phyloP scores from a whole-genome alignment of 2,113 vertebrate species.

The Philantomba maxwellii region DNA sequence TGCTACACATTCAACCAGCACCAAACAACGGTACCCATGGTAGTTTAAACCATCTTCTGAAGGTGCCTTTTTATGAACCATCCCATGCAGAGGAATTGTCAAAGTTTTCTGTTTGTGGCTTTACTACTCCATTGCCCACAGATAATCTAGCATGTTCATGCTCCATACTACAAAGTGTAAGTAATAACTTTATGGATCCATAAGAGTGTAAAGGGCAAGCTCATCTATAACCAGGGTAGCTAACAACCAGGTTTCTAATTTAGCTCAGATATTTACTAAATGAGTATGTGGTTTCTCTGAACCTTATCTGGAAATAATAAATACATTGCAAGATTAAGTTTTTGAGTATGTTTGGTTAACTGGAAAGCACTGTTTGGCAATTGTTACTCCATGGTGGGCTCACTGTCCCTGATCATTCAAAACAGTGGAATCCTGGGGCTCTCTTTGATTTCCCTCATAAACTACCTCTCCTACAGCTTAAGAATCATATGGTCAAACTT shows the following conservation, averaged over 20 bases:
- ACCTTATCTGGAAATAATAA: not conserved
- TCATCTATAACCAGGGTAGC: not conserved
- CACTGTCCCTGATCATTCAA: not conserved
- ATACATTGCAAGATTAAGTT: not conserved
- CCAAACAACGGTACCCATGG: conserved; percentile 96
- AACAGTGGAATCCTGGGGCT: not conserved
- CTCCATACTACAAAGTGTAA: not conserved
- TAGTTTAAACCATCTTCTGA: conserved; percentile 94
- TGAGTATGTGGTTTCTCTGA: not conserved
- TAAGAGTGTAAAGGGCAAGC: not conserved
- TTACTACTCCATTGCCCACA: not conserved
- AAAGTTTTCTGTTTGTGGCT: conserved; percentile 72
- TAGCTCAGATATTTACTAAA: not conserved
- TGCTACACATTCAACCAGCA: conserved; percentile 87
- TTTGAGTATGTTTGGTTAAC: not conserved
- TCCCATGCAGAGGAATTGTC: conserved; percentile 83
- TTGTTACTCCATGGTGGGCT: not conserved
- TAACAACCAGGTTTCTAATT: not conserved
- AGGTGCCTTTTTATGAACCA: conserved; percentile 80
- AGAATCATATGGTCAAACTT: not conserved
- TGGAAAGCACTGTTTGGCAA: not conserved
- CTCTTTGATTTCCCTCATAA: not conserved
- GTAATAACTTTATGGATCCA: not conserved
- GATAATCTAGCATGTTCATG: conserved; percentile 80
- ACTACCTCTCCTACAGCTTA: not conserved